phyloP scores from a whole-genome alignment of 2,888 invertebrate species.

The Allacma fusca region DNA sequence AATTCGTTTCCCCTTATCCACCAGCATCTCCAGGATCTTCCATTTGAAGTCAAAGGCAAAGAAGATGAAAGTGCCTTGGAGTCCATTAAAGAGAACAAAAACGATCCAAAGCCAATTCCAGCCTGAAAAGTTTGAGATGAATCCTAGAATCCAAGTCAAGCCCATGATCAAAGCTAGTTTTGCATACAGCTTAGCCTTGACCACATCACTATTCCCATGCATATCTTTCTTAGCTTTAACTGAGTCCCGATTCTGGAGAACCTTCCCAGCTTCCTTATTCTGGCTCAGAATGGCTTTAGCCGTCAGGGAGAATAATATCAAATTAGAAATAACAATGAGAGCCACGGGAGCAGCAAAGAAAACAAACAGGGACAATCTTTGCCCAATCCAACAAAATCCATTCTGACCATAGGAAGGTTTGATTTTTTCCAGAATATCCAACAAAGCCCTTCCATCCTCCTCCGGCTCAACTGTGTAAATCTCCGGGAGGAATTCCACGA shows the following conservation, averaged over 20 bases:
- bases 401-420: constrained; percentile 56
- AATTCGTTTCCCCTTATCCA: constrained; percentile 47
- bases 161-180: constrained; percentile 66
- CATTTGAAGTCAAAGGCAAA: constrained; percentile 63
- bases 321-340: constrained; percentile 64
- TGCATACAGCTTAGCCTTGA: constrained; percentile 63
- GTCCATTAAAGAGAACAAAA: constrained; percentile 66
- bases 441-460: neutral
- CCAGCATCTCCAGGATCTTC: constrained; percentile 62
- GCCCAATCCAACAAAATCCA: constrained; percentile 65
- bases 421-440: constrained; percentile 48
- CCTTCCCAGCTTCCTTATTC: constrained; percentile 49
- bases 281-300: constrained; percentile 57
- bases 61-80: constrained; percentile 66
- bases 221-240: neutral
- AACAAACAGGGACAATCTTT: constrained; percentile 63
- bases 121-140: constrained; percentile 64
- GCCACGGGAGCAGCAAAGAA: constrained; percentile 65
- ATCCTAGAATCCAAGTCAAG: constrained; percentile 66
- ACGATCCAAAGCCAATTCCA: constrained; percentile 64
- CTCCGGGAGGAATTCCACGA: constrained; percentile 48
- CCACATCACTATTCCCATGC: constrained; percentile 46
- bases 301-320: constrained; percentile 64
- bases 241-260: constrained; percentile 40
- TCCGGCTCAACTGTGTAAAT: neutral